A percentile compares a stretch with the other conserved stretches of the same genome.
Conservation (phyloP, 1,140 invertebrate genomes). For the Lasioglossum baleicum region DNA sequence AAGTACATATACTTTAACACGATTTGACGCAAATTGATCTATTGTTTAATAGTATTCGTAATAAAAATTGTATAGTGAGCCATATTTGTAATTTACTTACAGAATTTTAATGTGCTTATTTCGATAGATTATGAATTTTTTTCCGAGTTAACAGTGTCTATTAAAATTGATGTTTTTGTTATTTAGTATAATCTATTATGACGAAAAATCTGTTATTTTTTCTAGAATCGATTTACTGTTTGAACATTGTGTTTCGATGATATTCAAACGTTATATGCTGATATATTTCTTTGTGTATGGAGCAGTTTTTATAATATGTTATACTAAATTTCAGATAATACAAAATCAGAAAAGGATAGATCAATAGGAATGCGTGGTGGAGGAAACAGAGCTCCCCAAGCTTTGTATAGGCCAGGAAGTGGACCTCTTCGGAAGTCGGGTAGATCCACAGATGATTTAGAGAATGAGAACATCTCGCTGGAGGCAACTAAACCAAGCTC, state of each 20-base stretch:
- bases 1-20: neutral
- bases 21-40: neutral
- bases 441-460: conserved; percentile 76
- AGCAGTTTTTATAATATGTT: neutral
- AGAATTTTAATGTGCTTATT: neutral
- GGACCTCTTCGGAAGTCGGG: conserved; percentile 82
- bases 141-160: neutral
- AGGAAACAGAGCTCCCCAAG: conserved; percentile 76
- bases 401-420: conserved; percentile 83
- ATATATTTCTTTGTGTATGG: neutral
- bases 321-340: conserved; percentile 44
- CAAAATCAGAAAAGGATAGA: conserved; percentile 66
- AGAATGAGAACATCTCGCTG: conserved; percentile 74
- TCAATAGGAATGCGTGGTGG: conserved; percentile 70
- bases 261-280: neutral
- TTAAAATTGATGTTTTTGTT: neutral
- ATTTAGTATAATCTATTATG: neutral
- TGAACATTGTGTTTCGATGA: neutral
- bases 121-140: no score
- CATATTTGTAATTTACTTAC: neutral
- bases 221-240: neutral
- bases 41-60: neutral
- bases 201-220: neutral
- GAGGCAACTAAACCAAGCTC: conserved; percentile 69
- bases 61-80: neutral